Evolutionary conservation across 2,888 invertebrate species (phyloP), one percentile per base, ranked within the genome.

Genomic region (Urechis unicinctus): DNA sequence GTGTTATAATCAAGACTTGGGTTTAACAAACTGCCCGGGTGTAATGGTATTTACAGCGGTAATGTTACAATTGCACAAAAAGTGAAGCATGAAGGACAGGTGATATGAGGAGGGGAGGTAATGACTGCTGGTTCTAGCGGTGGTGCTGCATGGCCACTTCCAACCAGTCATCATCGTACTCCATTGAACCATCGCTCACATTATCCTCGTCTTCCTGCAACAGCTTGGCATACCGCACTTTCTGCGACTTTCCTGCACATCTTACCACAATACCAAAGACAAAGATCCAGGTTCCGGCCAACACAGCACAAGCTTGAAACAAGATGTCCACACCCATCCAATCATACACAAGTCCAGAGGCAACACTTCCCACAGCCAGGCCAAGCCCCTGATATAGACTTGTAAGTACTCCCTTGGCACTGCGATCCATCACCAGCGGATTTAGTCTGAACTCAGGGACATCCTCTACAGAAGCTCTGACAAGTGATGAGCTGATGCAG

Each of bases 341-440:
- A 24, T 71, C 66, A 53, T 68, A 72, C n/a, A 72, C 52, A 13
- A 65, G 50, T 1, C 75, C 75, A 31, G 73, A 68, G 24, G 68
- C 21, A 13, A 72, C 49, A 42, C 70, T 68, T 1, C 75, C 75
- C 5, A 57, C 49, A 3, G 67, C 67, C 50, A 70, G 69, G 2
- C 74, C 75, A n/a, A 74, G 49, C 24, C 72, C 73, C 55, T 70
- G 68, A 58, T 73, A 70, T 17, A 71, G 57, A 4, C 69, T 67
- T 1, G 69, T 69, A 36, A 74, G 53, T 6, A 75, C 63, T 30
- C 70, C 68, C 2, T 70, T 58, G 22, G 73, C 69, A 53, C 71
- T 71, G 46, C 74, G 63, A 52, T 72, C 71, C 3, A 72, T 62
- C 1, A 68, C 65, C 25, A 50, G 52, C 2, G 61, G 56, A 49